Conservation (phyloP, 2,113 vertebrate species). For the Herpailurus yagouaroundi region DNA sequence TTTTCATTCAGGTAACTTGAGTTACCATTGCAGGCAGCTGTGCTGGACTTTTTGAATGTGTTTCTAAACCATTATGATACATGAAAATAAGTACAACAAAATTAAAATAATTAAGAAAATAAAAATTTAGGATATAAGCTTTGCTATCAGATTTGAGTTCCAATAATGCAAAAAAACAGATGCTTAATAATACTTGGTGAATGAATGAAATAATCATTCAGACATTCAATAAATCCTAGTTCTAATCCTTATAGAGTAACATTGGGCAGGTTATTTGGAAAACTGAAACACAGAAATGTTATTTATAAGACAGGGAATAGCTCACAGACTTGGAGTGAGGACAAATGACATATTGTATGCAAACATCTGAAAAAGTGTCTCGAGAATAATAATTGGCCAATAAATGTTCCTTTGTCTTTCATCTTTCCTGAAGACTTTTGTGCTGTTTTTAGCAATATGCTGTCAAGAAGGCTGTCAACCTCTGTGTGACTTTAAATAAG, state of each 20-base stretch:
- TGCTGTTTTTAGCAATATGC: not conserved
- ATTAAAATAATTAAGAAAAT: not conserved
- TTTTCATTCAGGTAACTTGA: not conserved
- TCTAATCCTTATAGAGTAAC: not conserved
- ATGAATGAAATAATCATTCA: not conserved
- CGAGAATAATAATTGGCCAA: not conserved
- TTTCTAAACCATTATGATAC: not conserved
- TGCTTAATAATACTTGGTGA: not conserved
- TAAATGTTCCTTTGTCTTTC: constrained; percentile 21
- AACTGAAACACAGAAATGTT: not conserved
- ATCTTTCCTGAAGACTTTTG: not conserved
- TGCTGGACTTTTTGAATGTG: not conserved
- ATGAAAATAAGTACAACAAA: not conserved
- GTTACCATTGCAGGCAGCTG: not conserved
- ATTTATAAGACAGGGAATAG: not conserved
- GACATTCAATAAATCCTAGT: not conserved
- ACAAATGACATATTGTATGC: not conserved
- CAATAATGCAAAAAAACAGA: not conserved
- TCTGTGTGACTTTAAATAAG: not conserved
- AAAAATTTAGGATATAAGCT: not conserved
- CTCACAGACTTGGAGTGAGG: not conserved
- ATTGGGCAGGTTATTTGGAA: not conserved
- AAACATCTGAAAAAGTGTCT: not conserved
- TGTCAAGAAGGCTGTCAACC: not conserved
- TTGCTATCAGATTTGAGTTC: not conserved